A percentile compares a stretch with the other conserved stretches of the same genome.
phyloP scores from a whole-genome alignment of 1,140 invertebrate species.

The Ceratina calcarata region DNA sequence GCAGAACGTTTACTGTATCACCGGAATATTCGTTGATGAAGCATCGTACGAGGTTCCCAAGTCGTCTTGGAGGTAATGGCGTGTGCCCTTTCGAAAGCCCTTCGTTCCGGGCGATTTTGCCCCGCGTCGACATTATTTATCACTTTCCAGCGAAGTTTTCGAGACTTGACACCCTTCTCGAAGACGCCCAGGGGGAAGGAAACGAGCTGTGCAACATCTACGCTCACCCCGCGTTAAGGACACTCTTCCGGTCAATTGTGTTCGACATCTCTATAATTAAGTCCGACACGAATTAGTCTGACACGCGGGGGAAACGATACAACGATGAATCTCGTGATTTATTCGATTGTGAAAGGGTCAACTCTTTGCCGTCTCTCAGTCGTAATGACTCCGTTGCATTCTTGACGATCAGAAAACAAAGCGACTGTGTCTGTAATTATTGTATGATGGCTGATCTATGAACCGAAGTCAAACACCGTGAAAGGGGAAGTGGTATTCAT shows the following conservation, averaged over 20 bases:
- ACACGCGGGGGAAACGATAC: not conserved
- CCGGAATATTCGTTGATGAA: not conserved
- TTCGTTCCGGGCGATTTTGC: constrained; percentile 76
- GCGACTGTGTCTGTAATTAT: not conserved
- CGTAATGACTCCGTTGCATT: not conserved
- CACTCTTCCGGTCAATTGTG: constrained; percentile 49
- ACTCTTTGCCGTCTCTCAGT: not conserved
- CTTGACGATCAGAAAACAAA: not conserved
- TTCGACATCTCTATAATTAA: constrained; percentile 25
- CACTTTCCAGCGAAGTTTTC: constrained; percentile 66
- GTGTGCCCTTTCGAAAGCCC: constrained; percentile 72
- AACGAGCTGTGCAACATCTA: constrained; percentile 43
- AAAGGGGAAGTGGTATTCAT: not conserved
- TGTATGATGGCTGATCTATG: not conserved
- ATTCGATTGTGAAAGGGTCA: not conserved
- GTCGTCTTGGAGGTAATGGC: constrained; percentile 73
- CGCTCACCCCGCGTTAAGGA: constrained; percentile 42
- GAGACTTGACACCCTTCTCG: constrained; percentile 22
- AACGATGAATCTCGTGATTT: not conserved
- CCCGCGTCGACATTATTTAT: constrained; percentile 73
- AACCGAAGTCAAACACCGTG: not conserved
- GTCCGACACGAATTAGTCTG: not conserved
- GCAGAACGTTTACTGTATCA: constrained; percentile 21
- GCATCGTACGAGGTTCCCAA: constrained; percentile 9
- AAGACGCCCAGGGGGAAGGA: constrained; percentile 21